Conservation (phyloP, 2,113 vertebrate species). For the Oenanthe oenanthe region DNA sequence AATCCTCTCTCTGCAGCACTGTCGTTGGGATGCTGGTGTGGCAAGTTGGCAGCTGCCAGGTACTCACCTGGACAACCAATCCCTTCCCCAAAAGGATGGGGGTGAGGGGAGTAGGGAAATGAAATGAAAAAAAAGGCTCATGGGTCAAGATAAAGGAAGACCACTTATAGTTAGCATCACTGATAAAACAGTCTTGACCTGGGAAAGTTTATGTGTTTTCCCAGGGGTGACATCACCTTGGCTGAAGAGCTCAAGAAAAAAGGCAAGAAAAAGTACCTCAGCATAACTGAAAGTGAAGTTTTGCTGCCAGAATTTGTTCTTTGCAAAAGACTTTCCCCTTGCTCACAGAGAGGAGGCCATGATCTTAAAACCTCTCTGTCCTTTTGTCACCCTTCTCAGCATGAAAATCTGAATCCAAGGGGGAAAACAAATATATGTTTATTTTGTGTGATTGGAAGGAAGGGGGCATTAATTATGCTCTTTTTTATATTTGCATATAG, state of each 20-base stretch:
- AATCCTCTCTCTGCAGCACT: neutral
- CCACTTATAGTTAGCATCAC: neutral
- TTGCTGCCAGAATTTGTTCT: neutral
- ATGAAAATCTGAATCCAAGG: neutral
- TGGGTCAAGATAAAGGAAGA: neutral
- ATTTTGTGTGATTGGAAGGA: neutral
- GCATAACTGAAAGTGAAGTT: neutral
- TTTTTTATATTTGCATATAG: neutral
- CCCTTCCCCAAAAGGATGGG: neutral
- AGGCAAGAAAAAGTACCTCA: neutral
- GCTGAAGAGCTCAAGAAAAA: neutral
- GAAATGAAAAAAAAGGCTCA: neutral
- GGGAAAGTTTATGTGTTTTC: neutral
- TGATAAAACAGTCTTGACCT: neutral
- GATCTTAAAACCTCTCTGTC: neutral
- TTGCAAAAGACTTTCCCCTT: neutral
- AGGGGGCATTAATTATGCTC: neutral
- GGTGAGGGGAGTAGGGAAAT: neutral
- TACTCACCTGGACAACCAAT: accelerated
- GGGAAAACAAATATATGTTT: neutral
- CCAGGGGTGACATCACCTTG: neutral
- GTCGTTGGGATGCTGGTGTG: accelerated
- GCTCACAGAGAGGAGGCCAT: neutral
- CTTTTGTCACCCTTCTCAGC: neutral
- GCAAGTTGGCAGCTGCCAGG: neutral